Evolutionary conservation across 2,888 invertebrate species (phyloP).

Genomic region (Dysmachus trigonus): DNA sequence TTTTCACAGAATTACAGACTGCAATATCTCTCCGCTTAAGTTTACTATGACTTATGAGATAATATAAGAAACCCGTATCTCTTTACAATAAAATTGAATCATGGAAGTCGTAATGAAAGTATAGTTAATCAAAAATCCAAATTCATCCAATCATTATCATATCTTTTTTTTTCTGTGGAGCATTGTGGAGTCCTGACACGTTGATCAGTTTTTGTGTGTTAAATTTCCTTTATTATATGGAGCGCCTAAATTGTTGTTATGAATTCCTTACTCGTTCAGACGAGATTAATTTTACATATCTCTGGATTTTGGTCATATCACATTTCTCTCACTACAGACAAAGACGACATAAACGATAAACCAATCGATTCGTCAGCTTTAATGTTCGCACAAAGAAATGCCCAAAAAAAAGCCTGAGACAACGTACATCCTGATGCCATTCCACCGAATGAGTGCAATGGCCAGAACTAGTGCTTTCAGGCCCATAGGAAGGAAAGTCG

Average conservation of each 20-base stretch:
- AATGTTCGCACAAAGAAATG: neutral
- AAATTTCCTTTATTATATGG: too few species aligned
- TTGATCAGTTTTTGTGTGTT: too few species aligned
- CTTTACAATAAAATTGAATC: too few species aligned
- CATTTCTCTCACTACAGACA: neutral
- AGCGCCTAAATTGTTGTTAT: neutral
- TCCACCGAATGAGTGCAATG: slow-evolving; percentile 4
- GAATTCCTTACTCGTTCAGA: neutral
- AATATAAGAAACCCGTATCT: too few species aligned
- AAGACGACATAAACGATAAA: neutral
- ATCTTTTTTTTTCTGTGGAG: too few species aligned
- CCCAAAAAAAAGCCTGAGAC: neutral
- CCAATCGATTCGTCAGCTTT: neutral
- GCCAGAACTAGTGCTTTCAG: neutral
- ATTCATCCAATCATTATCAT: too few species aligned
- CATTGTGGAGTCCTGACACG: too few species aligned
- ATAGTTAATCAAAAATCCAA: too few species aligned
- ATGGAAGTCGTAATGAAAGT: too few species aligned
- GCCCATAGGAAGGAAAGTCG: neutral
- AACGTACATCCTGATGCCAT: neutral
- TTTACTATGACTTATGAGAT: too few species aligned
- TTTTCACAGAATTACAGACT: too few species aligned
- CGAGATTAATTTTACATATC: neutral
- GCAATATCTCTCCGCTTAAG: too few species aligned
- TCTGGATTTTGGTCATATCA: neutral